These are phyloP conservation scores for Agrilus mali DNA, from an alignment of 2,888 invertebrate species.

Conservation along the genomic window DNA sequence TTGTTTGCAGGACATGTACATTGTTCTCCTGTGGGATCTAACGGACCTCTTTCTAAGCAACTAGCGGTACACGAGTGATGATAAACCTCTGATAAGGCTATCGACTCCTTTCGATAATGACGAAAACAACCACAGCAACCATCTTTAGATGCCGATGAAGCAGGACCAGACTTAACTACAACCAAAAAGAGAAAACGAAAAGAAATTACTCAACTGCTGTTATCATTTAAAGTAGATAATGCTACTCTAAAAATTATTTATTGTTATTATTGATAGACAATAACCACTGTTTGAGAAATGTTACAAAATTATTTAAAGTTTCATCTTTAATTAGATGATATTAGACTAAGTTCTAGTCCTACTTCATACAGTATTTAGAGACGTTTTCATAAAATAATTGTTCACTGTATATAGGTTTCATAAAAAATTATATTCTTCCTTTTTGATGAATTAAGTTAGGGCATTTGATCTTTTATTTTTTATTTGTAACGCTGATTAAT, in stretches of 20 bases:
- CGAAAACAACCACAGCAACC: conserved; percentile 34
- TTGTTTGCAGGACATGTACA: conserved; percentile 20
- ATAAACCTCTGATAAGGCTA: conserved; percentile 45
- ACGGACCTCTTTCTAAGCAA: conserved; percentile 30
- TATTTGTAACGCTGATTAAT: too few relatives aligned
- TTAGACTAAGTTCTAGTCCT: too few relatives aligned
- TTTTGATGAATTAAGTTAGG: too few relatives aligned
- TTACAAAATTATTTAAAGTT: neutral
- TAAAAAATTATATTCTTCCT: too few relatives aligned
- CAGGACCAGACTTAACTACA: conserved; percentile 35
- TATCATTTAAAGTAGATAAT: too few relatives aligned
- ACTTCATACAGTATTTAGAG: too few relatives aligned
- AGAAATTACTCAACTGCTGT: too few relatives aligned
- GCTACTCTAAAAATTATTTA: too few relatives aligned
- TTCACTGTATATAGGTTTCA: too few relatives aligned
- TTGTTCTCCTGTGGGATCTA: conserved; percentile 29
- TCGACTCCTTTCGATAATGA: conserved; percentile 30
- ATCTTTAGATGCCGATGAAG: conserved; percentile 29
- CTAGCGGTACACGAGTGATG: conserved; percentile 32
- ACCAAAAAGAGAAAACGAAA: conserved; percentile 24
- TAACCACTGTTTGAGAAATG: neutral
- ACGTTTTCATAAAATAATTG: too few relatives aligned
- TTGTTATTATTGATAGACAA: neutral
- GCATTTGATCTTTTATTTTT: too few relatives aligned
- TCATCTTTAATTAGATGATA: too few relatives aligned